Percentiles rank a stretch among this genome's conserved stretches.
phyloP scores from a whole-genome alignment of 2,888 invertebrate species.

The Troilus luridus region DNA sequence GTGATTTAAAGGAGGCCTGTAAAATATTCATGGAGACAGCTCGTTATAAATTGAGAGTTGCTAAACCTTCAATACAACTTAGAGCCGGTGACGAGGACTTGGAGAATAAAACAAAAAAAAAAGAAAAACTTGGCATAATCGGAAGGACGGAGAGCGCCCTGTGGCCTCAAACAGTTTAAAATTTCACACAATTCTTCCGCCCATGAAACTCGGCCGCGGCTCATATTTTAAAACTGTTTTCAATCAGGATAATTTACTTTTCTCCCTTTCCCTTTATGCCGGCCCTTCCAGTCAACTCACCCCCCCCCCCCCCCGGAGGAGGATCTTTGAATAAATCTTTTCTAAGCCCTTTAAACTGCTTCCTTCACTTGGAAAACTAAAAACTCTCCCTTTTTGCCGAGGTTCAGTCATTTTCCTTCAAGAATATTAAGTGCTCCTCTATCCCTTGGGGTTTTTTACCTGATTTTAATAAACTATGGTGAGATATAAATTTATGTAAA shows the following conservation, averaged over 20 bases:
- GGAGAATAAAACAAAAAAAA: not conserved
- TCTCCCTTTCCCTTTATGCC: not conserved
- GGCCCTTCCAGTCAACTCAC: conserved; percentile 4
- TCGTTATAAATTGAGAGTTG: conserved; percentile 49
- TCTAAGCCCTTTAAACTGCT: conserved; percentile 48
- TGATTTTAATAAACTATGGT: not conserved
- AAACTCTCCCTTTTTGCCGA: conserved; percentile 7
- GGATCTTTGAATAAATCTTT: conserved; percentile 46
- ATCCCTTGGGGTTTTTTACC: not conserved
- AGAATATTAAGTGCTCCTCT: conserved; percentile 32
- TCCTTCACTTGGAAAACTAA: conserved; percentile 39
- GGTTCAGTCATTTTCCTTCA: conserved; percentile 17
- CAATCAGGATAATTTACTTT: conserved; percentile 53
- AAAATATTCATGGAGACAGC: conserved; percentile 34
- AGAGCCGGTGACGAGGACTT: conserved; percentile 4
- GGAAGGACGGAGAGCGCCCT: not conserved
- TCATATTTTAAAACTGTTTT: conserved; percentile 53
- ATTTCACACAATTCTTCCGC: conserved; percentile 41
- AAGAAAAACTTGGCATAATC: not conserved
- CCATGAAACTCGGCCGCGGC: conserved; percentile 32
- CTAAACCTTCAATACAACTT: conserved; percentile 52
- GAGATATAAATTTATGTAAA: not conserved
- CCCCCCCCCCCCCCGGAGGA: not conserved
- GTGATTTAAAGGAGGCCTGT: not conserved
- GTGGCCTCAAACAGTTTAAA: conserved; percentile 27